Percentiles rank a stretch among this genome's conserved stretches.
These are phyloP conservation scores for Coregonus suidteri DNA, from an alignment of 2,797 vertebrate genomes.

Conservation along the genomic window DNA sequence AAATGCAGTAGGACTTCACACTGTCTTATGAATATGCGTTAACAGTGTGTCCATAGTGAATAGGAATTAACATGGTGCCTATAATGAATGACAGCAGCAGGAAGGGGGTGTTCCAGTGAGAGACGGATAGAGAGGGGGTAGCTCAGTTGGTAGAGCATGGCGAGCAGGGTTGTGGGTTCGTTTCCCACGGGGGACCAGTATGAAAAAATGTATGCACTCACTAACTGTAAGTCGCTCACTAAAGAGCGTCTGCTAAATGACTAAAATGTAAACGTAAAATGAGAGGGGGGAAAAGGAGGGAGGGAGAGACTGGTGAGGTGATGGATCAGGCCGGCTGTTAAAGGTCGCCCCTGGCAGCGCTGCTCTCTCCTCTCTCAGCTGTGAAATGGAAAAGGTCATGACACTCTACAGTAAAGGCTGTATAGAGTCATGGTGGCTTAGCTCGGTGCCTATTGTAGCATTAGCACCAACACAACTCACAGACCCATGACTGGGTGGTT, in stretches of 20 bases:
- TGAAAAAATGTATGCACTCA: too few species aligned
- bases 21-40: not conserved
- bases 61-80: slow-evolving; percentile 63
- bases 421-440: slow-evolving; percentile 57
- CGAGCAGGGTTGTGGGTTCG: too few species aligned
- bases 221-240: too few species aligned
- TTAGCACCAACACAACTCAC: slow-evolving; percentile 48
- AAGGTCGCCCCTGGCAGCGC: slow-evolving; percentile 79
- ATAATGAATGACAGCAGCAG: slow-evolving; percentile 63
- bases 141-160: too few species aligned
- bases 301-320: slow-evolving; percentile 39
- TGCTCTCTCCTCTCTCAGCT: slow-evolving; percentile 78
- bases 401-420: slow-evolving; percentile 60
- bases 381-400: slow-evolving; percentile 87
- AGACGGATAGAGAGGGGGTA: slow-evolving; percentile 32
- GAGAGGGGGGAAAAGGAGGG: slow-evolving; percentile 38
- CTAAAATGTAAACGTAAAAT: too few species aligned
- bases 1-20: not conserved
- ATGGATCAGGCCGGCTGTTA: slow-evolving; percentile 79
- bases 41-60: slow-evolving; percentile 42
- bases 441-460: slow-evolving; percentile 36
- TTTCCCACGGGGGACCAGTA: too few species aligned
- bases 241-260: too few species aligned
- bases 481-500: slow-evolving; percentile 48
- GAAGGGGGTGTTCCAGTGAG: slow-evolving; percentile 40